Conservation (phyloP, 1,140 invertebrate genomes). For the Ostrea edulis region DNA sequence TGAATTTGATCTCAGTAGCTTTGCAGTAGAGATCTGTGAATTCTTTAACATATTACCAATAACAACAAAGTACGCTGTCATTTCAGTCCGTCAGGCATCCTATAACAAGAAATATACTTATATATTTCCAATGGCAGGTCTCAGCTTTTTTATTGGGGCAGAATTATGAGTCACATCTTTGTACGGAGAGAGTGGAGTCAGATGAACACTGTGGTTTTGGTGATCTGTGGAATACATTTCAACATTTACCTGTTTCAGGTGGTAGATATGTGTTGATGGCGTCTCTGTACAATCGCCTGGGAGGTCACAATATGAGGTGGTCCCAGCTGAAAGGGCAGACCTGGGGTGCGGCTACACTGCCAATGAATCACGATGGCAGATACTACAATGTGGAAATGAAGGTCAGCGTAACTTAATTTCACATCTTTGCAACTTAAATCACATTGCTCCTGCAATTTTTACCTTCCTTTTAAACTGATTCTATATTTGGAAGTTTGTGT, state of each 20-base stretch:
- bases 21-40: too few relatives aligned
- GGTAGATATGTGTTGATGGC: conserved; percentile 76
- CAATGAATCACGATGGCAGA: conserved; percentile 75
- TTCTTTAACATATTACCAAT: too few relatives aligned
- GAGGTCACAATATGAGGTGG: conserved; percentile 75
- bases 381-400: conserved; percentile 77
- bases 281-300: conserved; percentile 75
- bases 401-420: conserved; percentile 60
- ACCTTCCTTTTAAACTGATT: not conserved
- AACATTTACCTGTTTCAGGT: conserved; percentile 58
- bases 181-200: too few relatives aligned
- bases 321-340: conserved; percentile 76
- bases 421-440: not conserved
- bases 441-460: too few relatives aligned
- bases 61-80: too few relatives aligned
- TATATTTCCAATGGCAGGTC: too few relatives aligned
- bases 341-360: conserved; percentile 76
- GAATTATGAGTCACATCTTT: too few relatives aligned
- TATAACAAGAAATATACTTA: too few relatives aligned
- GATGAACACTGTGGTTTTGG: too few relatives aligned
- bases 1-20: too few relatives aligned
- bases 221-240: not conserved
- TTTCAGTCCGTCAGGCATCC: too few relatives aligned
- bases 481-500: not conserved
- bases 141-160: too few relatives aligned